These are phyloP conservation scores for Huso huso DNA, from an alignment of 2,797 vertebrate species.

Conservation along the genomic window DNA sequence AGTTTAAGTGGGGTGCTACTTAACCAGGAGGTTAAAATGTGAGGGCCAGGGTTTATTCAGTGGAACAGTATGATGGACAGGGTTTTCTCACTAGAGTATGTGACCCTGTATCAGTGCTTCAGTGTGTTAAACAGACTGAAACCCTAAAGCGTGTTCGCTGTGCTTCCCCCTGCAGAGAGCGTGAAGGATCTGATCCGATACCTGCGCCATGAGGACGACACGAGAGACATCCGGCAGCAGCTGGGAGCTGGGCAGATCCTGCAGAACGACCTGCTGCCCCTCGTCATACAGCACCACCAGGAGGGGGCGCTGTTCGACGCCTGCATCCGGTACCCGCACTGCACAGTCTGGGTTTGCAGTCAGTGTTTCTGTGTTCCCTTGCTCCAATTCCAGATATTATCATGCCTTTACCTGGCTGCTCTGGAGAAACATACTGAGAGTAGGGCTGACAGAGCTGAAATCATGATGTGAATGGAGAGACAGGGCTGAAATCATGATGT, in stretches of 20 bases:
- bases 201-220: conserved; percentile 85
- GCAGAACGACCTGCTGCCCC: conserved; percentile 84
- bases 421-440: neutral
- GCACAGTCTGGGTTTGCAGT: too few relatives aligned
- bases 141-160: too few relatives aligned
- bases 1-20: too few relatives aligned
- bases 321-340: conserved; percentile 68
- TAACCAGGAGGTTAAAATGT: too few relatives aligned
- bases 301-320: conserved; percentile 83
- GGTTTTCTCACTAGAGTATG: too few relatives aligned
- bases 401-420: neutral
- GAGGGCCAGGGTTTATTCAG: too few relatives aligned
- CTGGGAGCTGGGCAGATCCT: conserved; percentile 83
- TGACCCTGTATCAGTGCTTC: too few relatives aligned
- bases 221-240: conserved; percentile 76
- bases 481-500: too few relatives aligned
- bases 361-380: too few relatives aligned
- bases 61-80: too few relatives aligned
- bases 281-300: conserved; percentile 70
- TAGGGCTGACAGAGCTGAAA: neutral
- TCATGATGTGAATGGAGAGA: too few relatives aligned
- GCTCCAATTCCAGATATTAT: neutral
- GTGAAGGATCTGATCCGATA: conserved; percentile 92
- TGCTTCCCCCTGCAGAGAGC: conserved; percentile 59
- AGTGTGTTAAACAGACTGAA: too few relatives aligned